Base-by-base conservation (phyloP, 2,797 vertebrate genomes). In the Sparus aurata region DNA sequence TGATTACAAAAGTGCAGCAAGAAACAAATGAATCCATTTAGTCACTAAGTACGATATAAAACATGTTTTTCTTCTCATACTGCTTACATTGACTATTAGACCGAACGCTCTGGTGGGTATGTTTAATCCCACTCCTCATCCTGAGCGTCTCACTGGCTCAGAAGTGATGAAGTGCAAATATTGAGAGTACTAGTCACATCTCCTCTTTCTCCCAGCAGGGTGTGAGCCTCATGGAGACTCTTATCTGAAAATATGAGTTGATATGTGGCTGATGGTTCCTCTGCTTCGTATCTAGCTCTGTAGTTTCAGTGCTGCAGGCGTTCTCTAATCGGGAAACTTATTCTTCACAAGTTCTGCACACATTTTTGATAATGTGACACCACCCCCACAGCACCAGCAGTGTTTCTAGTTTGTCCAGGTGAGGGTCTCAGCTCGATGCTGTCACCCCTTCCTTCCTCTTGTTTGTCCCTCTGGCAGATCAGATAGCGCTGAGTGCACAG, bases 1-100 rank as follows among this genome's bases (percentile, higher is more conserved):
- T 83, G 89, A 94, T 94, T 92, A 92, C 45, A 78, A 75, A 86
- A 90, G 84, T 82, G 85, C 85, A 82, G 65, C 54, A 67, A 73
- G 62, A 87, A 83, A 82, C 71, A 91, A 84, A 89, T 85, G 17
- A 83, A 91, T 92, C 85, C 25, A 85, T 85, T 86, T 75, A 68
- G 69, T 63, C 50, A 61, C n/a, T 80, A 78, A 87, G 59, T 74
- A 60, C 69, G 73, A 73, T 74, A 84, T 78, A 69, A 90, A 87
- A 80, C 30, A 73, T 81, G 50, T 83, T 12, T 77, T 58, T 54
- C 30, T 38, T 60, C 47, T 64, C 47, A 63, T 30, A 27, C 49
- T 74, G 78, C 73, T 83, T 69, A 72, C 34, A 25, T 49, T 73
- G 73, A 68, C 72, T 6, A 73, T 80, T 47, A 59, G 68, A 73